A percentile compares a stretch with the other conserved stretches of the same genome.
Evolutionary conservation across 1,140 invertebrate species (phyloP).

Genomic region (Daktulosphaira vitifoliae): DNA sequence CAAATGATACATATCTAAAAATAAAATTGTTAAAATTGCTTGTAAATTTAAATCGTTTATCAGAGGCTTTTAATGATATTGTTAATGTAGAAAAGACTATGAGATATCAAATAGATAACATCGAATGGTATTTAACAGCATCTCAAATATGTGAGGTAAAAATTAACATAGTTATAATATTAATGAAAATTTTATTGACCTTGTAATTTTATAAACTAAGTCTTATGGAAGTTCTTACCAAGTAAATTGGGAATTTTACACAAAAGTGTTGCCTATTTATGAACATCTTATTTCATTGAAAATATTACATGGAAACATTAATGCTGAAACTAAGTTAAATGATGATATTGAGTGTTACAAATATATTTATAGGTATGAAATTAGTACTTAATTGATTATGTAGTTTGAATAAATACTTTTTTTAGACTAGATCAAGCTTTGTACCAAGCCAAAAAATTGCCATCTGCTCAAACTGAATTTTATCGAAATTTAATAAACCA

Average conservation of each 20-base stretch:
- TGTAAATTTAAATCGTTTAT: too few species aligned
- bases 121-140: constrained; percentile 69
- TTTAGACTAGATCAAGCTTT: constrained; percentile 67
- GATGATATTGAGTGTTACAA: neutral
- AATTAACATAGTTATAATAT: too few species aligned
- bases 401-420: constrained; percentile 39
- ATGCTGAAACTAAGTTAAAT: neutral
- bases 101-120: too few species aligned
- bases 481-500: constrained; percentile 59
- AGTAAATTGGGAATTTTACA: constrained; percentile 4
- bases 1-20: too few species aligned
- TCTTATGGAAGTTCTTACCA: too few species aligned
- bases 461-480: constrained; percentile 41
- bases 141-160: constrained; percentile 48
- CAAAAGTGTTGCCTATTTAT: neutral
- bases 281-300: neutral
- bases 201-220: too few species aligned
- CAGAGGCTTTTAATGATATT: too few species aligned
- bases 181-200: too few species aligned
- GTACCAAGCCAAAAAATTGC: constrained; percentile 47
- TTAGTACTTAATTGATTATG: neutral
- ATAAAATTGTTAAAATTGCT: too few species aligned
- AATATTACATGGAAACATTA: neutral
- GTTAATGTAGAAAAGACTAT: too few species aligned
- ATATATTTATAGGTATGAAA: neutral